These are phyloP conservation scores for Glomeris marginata DNA, from an alignment of 2,888 invertebrate species.

Conservation along the genomic window DNA sequence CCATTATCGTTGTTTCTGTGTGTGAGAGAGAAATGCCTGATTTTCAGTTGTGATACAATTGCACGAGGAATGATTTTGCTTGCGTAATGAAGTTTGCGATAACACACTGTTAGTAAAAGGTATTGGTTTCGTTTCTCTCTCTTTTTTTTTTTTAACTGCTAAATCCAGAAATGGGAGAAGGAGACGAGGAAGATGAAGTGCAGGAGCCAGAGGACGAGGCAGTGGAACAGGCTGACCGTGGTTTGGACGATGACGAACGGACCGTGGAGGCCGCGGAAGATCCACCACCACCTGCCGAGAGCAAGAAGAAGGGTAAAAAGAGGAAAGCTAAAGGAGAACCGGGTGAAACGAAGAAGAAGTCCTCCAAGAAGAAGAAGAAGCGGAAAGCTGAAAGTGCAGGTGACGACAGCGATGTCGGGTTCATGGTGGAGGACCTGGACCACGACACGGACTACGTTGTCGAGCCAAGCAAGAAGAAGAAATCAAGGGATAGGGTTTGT, in stretches of 20 bases:
- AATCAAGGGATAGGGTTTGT: neutral
- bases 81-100: too few relatives aligned
- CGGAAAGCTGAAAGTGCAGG: slow-evolving; percentile 17
- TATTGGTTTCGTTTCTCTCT: neutral
- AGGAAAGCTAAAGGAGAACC: slow-evolving; percentile 69
- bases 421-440: slow-evolving; percentile 14
- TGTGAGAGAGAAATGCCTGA: too few relatives aligned
- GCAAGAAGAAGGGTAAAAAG: slow-evolving; percentile 75
- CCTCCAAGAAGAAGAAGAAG: slow-evolving; percentile 31
- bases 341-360: slow-evolving; percentile 63
- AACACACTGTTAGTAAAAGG: too few relatives aligned
- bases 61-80: too few relatives aligned
- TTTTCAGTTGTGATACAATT: too few relatives aligned
- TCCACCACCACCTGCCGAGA: slow-evolving; percentile 14
- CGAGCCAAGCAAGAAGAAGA: slow-evolving; percentile 14
- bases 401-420: slow-evolving; percentile 27
- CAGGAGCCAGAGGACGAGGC: slow-evolving; percentile 13
- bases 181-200: slow-evolving; percentile 16
- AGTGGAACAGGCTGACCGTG: slow-evolving; percentile 4
- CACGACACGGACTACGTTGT: slow-evolving; percentile 19
- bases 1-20: too few relatives aligned
- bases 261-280: neutral
- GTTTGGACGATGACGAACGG: slow-evolving; percentile 55
- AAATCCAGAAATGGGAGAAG: slow-evolving; percentile 16
- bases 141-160: neutral